phyloP scores from a whole-genome alignment of 2,888 invertebrate species.

The Cheilosia urbana region DNA sequence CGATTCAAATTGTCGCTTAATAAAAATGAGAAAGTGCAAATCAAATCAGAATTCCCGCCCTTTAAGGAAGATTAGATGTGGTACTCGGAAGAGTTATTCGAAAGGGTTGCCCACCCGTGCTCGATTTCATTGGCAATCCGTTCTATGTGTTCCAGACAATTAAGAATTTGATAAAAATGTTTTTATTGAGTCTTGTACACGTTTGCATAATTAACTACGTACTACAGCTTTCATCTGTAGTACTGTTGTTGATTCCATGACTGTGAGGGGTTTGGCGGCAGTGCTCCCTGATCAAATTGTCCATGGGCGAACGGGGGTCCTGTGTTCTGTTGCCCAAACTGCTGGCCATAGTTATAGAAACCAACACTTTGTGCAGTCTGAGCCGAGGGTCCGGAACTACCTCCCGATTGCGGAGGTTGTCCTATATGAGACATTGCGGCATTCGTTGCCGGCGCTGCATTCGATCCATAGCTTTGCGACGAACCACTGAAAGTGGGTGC shows the following conservation, averaged over 20 bases:
- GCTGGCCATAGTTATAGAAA: constrained; percentile 64
- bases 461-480: constrained; percentile 54
- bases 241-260: constrained; percentile 66
- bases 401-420: constrained; percentile 20
- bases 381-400: constrained; percentile 4
- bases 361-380: constrained; percentile 67
- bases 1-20: too few species aligned
- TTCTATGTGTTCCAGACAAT: too few species aligned
- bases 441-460: constrained; percentile 33
- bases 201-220: constrained; percentile 22
- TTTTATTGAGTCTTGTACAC: constrained; percentile 28
- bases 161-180: constrained; percentile 1
- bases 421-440: constrained; percentile 28
- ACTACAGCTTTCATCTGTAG: constrained; percentile 49
- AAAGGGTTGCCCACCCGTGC: too few species aligned
- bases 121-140: too few species aligned
- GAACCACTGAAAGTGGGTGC: constrained; percentile 52
- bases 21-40: too few species aligned
- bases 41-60: too few species aligned
- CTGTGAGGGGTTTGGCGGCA: constrained; percentile 45
- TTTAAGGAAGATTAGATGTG: too few species aligned
- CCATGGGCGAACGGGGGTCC: constrained; percentile 51
- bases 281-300: constrained; percentile 57
- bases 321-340: constrained; percentile 53
- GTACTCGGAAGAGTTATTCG: too few species aligned